Conservation (phyloP, 2,888 invertebrate genomes). For the Pachymerium ferrugineum region DNA sequence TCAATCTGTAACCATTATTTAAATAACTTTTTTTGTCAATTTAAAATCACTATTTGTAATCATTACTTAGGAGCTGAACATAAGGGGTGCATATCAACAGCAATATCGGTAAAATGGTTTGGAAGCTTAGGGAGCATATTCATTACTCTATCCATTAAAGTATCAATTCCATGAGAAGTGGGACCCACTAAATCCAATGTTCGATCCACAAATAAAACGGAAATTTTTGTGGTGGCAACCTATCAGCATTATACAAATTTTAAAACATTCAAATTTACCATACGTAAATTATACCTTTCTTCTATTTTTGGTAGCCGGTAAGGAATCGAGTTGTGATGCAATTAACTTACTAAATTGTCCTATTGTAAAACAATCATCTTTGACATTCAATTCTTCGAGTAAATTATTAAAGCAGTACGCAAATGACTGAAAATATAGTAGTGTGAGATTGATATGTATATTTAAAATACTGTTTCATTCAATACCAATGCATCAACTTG, state of each 20-base stretch:
- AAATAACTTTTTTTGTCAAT: no score
- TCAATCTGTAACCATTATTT: neutral
- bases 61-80: conserved; percentile 53
- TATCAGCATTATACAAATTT: conserved; percentile 37
- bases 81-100: conserved; percentile 60
- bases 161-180: conserved; percentile 58
- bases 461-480: neutral
- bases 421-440: conserved; percentile 38
- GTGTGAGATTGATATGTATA: no score
- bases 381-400: conserved; percentile 57
- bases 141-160: conserved; percentile 58
- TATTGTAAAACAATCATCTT: conserved; percentile 61
- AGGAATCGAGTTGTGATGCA: conserved; percentile 57
- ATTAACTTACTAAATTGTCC: conserved; percentile 60
- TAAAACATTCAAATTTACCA: neutral
- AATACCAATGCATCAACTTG: neutral
- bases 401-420: conserved; percentile 52
- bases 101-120: conserved; percentile 60
- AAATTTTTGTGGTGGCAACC: conserved; percentile 44
- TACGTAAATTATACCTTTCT: conserved; percentile 51
- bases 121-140: conserved; percentile 58
- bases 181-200: conserved; percentile 61
- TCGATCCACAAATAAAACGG: conserved; percentile 56
- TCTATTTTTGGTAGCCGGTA: conserved; percentile 53
- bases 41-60: conserved; percentile 5